These are phyloP conservation scores for Lanistes nyassanus DNA, from an alignment of 1,140 invertebrate species.

Conservation along the genomic window DNA sequence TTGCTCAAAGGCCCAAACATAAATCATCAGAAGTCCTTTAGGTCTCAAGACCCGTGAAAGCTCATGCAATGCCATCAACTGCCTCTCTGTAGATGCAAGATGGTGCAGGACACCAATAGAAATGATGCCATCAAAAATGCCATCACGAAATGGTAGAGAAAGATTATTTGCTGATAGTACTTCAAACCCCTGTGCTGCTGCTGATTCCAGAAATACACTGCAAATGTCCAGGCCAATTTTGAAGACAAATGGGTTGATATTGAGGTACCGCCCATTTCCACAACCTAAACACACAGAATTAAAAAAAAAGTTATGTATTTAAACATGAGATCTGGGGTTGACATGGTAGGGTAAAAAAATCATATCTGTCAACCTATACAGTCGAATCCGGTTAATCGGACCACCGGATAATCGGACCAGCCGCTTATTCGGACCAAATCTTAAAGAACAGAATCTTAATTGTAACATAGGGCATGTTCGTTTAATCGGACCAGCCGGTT, in stretches of 20 bases:
- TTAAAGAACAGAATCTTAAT: too few species aligned
- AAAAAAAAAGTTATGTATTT: background rate
- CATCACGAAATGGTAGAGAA: conserved; percentile 88
- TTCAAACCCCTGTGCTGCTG: conserved; percentile 83
- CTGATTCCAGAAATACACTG: conserved; percentile 80
- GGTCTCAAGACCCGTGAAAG: conserved; percentile 87
- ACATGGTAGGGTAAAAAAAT: background rate
- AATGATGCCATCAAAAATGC: conserved; percentile 92
- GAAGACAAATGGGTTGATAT: conserved; percentile 85
- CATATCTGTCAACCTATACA: too few species aligned
- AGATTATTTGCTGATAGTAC: conserved; percentile 85
- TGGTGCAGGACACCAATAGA: conserved; percentile 96
- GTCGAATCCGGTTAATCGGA: too few species aligned
- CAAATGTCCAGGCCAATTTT: conserved; percentile 90
- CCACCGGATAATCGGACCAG: too few species aligned
- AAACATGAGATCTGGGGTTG: too few species aligned
- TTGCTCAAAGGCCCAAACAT: conserved; percentile 97
- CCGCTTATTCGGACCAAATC: too few species aligned
- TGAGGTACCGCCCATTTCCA: conserved; percentile 92
- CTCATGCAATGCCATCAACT: conserved; percentile 87
- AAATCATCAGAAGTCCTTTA: conserved; percentile 91
- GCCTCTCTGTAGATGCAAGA: conserved; percentile 88
- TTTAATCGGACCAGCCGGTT: too few species aligned
- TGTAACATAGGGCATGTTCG: too few species aligned
- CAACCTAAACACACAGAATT: conserved; percentile 76